Evolutionary conservation across 1,140 invertebrate genomes (phyloP).

Genomic region (Dufourea novaeangliae): DNA sequence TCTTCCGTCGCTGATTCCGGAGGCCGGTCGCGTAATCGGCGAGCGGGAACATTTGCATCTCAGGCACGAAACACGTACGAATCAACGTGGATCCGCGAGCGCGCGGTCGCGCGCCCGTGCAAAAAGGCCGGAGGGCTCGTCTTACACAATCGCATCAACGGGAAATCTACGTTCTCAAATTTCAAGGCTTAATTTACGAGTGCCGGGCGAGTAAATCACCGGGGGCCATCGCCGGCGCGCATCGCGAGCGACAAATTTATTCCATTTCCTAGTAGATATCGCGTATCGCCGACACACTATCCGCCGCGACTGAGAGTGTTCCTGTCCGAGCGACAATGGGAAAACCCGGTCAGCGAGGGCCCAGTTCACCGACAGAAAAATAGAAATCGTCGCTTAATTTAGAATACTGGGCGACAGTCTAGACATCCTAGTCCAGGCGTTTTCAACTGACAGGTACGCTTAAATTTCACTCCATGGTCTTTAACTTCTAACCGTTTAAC

Average conservation of each 20-base stretch:
- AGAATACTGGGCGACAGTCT: background rate
- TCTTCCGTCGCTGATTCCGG: background rate
- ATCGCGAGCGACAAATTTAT: slow-evolving; percentile 51
- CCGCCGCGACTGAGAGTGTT: slow-evolving; percentile 15
- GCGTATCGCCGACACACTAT: slow-evolving; percentile 48
- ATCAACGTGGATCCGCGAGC: slow-evolving; percentile 24
- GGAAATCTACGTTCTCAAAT: slow-evolving; percentile 53
- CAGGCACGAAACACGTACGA: slow-evolving; percentile 47
- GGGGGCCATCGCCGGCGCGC: slow-evolving; percentile 15
- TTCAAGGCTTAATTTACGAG: slow-evolving; percentile 52
- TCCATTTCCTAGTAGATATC: slow-evolving; percentile 52
- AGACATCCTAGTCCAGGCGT: too few species aligned
- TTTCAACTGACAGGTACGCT: too few species aligned
- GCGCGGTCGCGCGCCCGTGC: slow-evolving; percentile 14
- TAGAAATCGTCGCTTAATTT: background rate
- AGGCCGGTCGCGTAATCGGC: slow-evolving; percentile 25
- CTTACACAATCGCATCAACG: slow-evolving; percentile 53
- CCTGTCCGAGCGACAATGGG: slow-evolving; percentile 27
- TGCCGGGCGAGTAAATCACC: slow-evolving; percentile 41
- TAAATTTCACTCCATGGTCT: background rate
- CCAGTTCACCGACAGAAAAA: too few species aligned
- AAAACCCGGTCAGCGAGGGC: background rate
- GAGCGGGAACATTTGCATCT: slow-evolving; percentile 42
- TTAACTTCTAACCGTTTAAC: too few species aligned
- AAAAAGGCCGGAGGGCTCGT: slow-evolving; percentile 35